phyloP scores from a whole-genome alignment of 64 coral and sea anemone species.

The Stylophora pistillata region DNA sequence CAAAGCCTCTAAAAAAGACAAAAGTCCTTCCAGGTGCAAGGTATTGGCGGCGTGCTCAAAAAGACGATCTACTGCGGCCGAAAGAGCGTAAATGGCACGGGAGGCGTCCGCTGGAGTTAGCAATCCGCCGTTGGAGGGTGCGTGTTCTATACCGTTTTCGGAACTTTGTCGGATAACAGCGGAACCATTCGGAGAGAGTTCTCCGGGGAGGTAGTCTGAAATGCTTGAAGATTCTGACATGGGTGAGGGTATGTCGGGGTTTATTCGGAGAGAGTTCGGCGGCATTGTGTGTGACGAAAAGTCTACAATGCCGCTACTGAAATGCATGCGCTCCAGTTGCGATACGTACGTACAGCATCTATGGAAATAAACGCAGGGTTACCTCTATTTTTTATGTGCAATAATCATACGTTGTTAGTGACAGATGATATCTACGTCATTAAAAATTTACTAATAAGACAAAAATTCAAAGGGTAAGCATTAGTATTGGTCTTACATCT shows the following conservation, averaged over 20 bases:
- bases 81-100: slow-evolving; percentile 93
- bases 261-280: slow-evolving; percentile 55
- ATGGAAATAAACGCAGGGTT: not conserved
- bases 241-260: slow-evolving; percentile 72
- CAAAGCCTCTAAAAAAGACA: slow-evolving; percentile 70
- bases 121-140: slow-evolving; percentile 61
- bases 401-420: too few species aligned
- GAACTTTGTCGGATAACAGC: slow-evolving; percentile 50
- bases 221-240: slow-evolving; percentile 92
- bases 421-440: too few species aligned
- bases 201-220: slow-evolving; percentile 82
- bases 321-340: slow-evolving; percentile 78
- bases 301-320: slow-evolving; percentile 56
- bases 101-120: slow-evolving; percentile 84
- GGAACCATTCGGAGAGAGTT: slow-evolving; percentile 69
- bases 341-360: slow-evolving; percentile 96
- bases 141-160: slow-evolving; percentile 43
- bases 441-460: too few species aligned
- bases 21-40: slow-evolving; percentile 68
- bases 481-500: too few species aligned
- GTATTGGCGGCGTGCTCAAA: slow-evolving; percentile 96
- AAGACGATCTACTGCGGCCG: slow-evolving; percentile 90
- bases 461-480: not conserved
- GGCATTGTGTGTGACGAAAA: slow-evolving; percentile 29
- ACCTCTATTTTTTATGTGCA: too few species aligned